Evolutionary conservation across 2,797 vertebrate species (phyloP).

Genomic region (Babyrousa celebensis): DNA sequence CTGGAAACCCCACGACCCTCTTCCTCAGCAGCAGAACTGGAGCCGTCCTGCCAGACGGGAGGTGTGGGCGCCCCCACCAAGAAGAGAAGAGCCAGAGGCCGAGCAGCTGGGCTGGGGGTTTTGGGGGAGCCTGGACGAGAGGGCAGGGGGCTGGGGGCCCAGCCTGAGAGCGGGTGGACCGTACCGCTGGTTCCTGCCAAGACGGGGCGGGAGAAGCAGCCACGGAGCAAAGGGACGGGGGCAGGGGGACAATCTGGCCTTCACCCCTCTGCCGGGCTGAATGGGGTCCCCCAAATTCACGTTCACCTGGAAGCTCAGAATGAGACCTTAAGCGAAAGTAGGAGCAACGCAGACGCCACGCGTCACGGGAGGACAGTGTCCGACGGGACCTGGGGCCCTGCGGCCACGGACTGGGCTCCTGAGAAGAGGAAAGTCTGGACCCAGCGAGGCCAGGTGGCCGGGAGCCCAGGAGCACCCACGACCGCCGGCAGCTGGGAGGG

Average conservation of each 20-base stretch:
- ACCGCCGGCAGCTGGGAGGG: too few species aligned
- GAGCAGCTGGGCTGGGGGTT: neutral
- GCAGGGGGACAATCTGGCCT: neutral
- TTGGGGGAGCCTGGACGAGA: neutral
- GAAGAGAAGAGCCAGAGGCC: too few species aligned
- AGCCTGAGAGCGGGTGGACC: neutral
- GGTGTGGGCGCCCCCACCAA: neutral
- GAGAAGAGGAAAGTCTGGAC: neutral
- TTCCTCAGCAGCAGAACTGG: conserved; percentile 66
- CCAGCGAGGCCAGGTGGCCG: accelerated
- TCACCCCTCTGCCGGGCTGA: accelerated
- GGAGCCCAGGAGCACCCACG: too few species aligned
- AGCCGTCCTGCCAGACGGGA: conserved; percentile 65
- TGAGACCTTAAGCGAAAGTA: neutral
- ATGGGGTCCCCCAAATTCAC: neutral
- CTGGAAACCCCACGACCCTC: conserved; percentile 67
- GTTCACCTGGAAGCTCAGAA: neutral
- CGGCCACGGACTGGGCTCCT: neutral
- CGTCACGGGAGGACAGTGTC: too few species aligned
- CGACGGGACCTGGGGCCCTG: too few species aligned
- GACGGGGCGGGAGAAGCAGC: neutral
- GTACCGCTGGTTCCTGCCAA: neutral
- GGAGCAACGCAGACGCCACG: too few species aligned
- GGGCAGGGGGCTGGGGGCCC: neutral
- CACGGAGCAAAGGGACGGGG: neutral